Evolutionary conservation across 2,797 vertebrate genomes (phyloP), one percentile per base, ranked within the genome.

Genomic region (Pangasius larnaudii): DNA sequence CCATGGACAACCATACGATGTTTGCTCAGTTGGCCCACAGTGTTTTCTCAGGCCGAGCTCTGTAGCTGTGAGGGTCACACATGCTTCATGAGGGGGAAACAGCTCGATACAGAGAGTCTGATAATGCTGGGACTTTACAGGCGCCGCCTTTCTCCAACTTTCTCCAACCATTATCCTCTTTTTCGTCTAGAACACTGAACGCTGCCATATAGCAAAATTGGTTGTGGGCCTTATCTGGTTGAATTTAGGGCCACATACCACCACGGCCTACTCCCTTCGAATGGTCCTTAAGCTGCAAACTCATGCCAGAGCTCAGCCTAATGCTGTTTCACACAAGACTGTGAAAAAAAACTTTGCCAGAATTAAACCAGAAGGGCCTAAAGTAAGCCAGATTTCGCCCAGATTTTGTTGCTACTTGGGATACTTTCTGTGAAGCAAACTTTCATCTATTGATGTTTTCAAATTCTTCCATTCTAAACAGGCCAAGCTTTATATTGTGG

Each of bases 11-110:
- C 82, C 33, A 78, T 87, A 87, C 83, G 65, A 86, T 92, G 90
- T 92, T 91, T 91, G 87, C 87, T 89, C 91, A 92, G 91, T 91
- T 88, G 90, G 89, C 72, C 74, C 27, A 49, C 59, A 9, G 85
- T 92, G 89, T 92, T 92, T 91, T 88, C 86, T 86, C 81, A 91
- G 90, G 86, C 84, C 63, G 59, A 51, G 88, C 67, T 77, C 67
- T 89, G 82, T 88, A 69, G 78, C 71, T 59, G 16, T 88, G 67
- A 24, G 51, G 74, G 83, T 88, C 85, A 88, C 85, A 89, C 56
- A 91, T 42, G 85, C 87, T 87, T 86, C 27, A 67, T 10, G 0
- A 36, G 67, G 61, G 51, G 71, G 74, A 86, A 53, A 51, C 71
- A n/a, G 58, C 53, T 71, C 42, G n/a, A 69, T 82, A 74, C 27